These are phyloP conservation scores for Margarornis squamiger DNA, from an alignment of 2,797 vertebrate genomes.

Conservation along the genomic window DNA sequence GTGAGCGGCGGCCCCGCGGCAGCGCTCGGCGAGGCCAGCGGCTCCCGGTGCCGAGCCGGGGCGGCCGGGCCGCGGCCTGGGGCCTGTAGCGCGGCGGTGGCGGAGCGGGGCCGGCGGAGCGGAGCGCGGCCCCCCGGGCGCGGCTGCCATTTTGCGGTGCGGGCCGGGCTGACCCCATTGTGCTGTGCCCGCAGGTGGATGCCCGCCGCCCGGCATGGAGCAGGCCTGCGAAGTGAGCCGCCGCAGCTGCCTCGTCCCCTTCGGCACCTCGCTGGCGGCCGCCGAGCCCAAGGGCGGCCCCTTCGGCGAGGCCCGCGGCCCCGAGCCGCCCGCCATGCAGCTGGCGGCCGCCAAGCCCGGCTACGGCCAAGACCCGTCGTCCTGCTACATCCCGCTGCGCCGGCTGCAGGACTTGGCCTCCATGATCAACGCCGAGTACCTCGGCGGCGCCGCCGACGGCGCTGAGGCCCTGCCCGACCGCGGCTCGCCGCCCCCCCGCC, in stretches of 20 bases:
- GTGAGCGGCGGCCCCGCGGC: conserved; percentile 4
- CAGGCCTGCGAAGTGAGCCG: conserved; percentile 81
- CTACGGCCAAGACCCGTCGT: conserved; percentile 79
- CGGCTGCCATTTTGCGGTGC: conserved; percentile 79
- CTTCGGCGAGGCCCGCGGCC: conserved; percentile 72
- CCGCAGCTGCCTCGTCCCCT: conserved; percentile 83
- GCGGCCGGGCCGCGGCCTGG: not conserved
- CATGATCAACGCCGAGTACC: conserved; percentile 85
- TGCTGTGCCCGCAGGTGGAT: conserved; percentile 83
- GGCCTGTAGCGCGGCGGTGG: conserved; percentile 6
- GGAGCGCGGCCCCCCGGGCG: conserved; percentile 1
- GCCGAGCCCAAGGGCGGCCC: conserved; percentile 78
- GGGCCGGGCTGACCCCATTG: conserved; percentile 54
- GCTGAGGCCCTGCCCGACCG: conserved; percentile 74
- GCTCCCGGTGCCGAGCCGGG: not conserved
- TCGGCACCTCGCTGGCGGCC: conserved; percentile 81
- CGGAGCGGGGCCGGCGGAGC: conserved; percentile 40
- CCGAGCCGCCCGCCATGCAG: conserved; percentile 47
- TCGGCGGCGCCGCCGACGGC: conserved; percentile 75
- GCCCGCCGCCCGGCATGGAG: conserved; percentile 85
- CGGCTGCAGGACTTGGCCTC: conserved; percentile 89
- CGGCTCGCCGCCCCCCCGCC: not conserved
- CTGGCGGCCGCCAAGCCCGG: conserved; percentile 79
- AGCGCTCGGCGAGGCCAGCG: not conserved
- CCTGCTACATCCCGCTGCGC: conserved; percentile 86